Evolutionary conservation across 2,797 vertebrate genomes (phyloP), one percentile per base, ranked within the genome.

Genomic region (Falco peregrinus): DNA sequence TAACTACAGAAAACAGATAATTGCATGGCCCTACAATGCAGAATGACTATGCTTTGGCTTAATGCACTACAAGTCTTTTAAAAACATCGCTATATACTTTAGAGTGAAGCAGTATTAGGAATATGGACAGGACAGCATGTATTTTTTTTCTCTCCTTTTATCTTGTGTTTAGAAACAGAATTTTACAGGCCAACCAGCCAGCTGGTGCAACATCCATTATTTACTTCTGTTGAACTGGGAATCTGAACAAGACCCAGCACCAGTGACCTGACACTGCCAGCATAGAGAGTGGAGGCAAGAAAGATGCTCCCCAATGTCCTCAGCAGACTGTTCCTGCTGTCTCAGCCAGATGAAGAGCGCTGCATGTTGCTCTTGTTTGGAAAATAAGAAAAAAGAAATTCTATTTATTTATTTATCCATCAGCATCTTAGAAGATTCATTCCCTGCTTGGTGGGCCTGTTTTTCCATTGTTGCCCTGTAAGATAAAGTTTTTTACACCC

Each of bases 141-240:
- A 41, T 26, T 18, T 71, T 28, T 80, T 57, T 16, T 24, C 71
- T 84, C 64, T 86, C 53, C 31, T 94, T 96, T 93, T 75, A 94
- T 95, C 85, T 84, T 95, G 76, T 92, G 91, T 94, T 97, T 93
- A 96, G 94, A 95, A 97, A 95, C 48, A 94, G 96, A 97, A 95
- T 95, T 87, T 97, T 96, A 93, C 92, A 90, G 97, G 94, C 86
- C 92, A 76, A 59, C 47, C 84, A 87, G 43, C 96, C 97, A 98
- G 97, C 97, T 97, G 97, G 95, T 88, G 76, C 91, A 92, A 68
- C 98, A 98, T 98, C 89, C 94, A 98, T 98, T 98, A 98, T 98
- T 98, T 97, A 98, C 77, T 91, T 64, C 70, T 79, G 41, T 85
- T 94, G 96, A 95, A 89, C 95, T 96, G 94, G 96, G 97, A 97